phyloP scores from a whole-genome alignment of 2,888 invertebrate genomes.

The Eupithecia subumbrata region DNA sequence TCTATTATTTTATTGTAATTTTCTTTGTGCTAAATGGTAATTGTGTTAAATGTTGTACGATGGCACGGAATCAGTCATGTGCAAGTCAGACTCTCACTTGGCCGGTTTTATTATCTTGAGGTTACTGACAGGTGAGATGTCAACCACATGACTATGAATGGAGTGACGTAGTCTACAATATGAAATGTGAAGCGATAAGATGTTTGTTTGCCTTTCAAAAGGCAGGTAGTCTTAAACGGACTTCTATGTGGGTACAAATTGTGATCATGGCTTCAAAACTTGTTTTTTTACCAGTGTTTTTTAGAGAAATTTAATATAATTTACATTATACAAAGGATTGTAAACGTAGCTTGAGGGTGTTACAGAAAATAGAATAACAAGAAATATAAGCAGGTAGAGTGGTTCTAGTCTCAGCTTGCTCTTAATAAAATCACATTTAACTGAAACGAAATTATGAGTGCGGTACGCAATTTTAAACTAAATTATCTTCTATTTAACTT shows the following conservation, averaged over 20 bases:
- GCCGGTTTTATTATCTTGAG: constrained; percentile 54
- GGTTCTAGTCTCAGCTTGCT: background rate
- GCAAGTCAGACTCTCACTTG: background rate
- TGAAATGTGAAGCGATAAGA: constrained; percentile 74
- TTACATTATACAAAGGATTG: background rate
- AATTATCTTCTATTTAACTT: too few relatives aligned
- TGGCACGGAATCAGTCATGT: background rate
- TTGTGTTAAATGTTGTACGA: constrained; percentile 27
- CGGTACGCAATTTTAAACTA: too few relatives aligned
- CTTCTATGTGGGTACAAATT: constrained; percentile 55
- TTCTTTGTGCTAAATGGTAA: too few relatives aligned
- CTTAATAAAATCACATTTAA: background rate
- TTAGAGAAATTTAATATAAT: background rate
- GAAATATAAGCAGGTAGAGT: constrained; percentile 1
- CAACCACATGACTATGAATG: constrained; percentile 64
- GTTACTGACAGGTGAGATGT: constrained; percentile 83
- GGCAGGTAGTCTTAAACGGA: constrained; percentile 54
- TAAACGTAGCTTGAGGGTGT: background rate
- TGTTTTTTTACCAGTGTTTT: constrained; percentile 3
- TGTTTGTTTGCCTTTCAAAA: constrained; percentile 43
- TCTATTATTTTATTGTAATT: too few relatives aligned
- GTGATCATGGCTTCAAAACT: constrained; percentile 27
- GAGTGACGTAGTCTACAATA: constrained; percentile 35
- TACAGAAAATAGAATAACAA: background rate
- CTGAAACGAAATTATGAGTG: too few relatives aligned